phyloP scores from a whole-genome alignment of 2,888 invertebrate species.

The Plagodis pulveraria region DNA sequence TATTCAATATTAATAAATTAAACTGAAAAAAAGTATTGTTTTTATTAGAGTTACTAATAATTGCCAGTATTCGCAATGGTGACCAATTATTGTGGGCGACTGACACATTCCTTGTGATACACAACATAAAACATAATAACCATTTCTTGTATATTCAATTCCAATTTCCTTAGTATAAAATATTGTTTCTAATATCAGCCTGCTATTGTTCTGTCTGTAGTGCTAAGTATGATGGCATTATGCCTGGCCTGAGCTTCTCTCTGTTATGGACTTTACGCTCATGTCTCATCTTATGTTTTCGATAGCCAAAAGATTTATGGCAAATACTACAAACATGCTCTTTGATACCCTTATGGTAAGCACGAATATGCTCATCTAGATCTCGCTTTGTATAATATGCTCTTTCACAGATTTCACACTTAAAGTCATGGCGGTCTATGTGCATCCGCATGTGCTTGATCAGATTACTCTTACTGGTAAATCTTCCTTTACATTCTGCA shows the following conservation, averaged over 20 bases:
- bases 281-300: constrained; percentile 79
- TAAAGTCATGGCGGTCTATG: constrained; percentile 59
- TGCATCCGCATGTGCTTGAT: constrained; percentile 70
- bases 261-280: constrained; percentile 73
- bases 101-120: too few relatives aligned
- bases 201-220: constrained; percentile 55
- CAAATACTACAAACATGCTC: constrained; percentile 72
- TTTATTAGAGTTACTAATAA: too few relatives aligned
- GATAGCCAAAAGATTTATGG: constrained; percentile 72
- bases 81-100: too few relatives aligned
- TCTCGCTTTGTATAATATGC: constrained; percentile 67
- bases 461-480: constrained; percentile 73
- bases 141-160: too few relatives aligned
- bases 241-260: constrained; percentile 65
- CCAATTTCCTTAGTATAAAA: too few relatives aligned
- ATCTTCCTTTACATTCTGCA: constrained; percentile 64
- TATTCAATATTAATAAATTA: too few relatives aligned
- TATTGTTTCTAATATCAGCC: constrained; percentile 28
- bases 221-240: constrained; percentile 70
- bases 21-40: too few relatives aligned
- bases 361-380: constrained; percentile 70
- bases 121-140: too few relatives aligned
- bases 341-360: constrained; percentile 70
- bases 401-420: constrained; percentile 67
- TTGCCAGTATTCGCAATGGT: too few relatives aligned